Percentiles rank a stretch among this genome's conserved stretches.
Conservation (phyloP, 1,140 invertebrate genomes). For the Dreissena polymorpha region DNA sequence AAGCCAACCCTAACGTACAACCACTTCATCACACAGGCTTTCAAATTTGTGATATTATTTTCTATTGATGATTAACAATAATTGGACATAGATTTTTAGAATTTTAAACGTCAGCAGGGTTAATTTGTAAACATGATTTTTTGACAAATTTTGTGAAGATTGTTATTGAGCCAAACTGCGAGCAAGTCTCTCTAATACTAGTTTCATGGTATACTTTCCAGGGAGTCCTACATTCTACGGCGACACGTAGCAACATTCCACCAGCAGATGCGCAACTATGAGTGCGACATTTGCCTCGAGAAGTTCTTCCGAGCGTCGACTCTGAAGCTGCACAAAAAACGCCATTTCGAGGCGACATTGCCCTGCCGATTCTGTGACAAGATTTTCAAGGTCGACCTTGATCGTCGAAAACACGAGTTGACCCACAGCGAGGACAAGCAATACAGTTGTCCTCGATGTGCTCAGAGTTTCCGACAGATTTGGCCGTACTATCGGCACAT, state of each 20-base stretch:
- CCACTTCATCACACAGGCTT: no score
- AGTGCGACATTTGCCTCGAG: conserved; percentile 40
- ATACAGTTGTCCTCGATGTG: conserved; percentile 37
- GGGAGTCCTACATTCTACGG: conserved; percentile 36
- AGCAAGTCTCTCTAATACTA: no score
- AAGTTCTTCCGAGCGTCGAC: conserved; percentile 34
- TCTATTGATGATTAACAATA: no score
- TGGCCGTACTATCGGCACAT: conserved; percentile 52
- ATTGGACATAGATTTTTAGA: no score
- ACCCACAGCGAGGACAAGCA: conserved; percentile 49
- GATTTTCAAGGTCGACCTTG: conserved; percentile 45
- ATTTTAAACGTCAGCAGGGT: no score
- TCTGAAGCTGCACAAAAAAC: conserved; percentile 12
- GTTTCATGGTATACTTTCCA: neutral
- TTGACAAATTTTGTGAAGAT: no score
- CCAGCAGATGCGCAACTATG: conserved; percentile 9
- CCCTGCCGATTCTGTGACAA: conserved; percentile 38
- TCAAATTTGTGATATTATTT: no score
- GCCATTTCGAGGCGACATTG: conserved; percentile 34
- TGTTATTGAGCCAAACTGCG: no score
- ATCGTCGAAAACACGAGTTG: conserved; percentile 41
- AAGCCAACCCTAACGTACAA: no score
- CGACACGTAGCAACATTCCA: conserved; percentile 35
- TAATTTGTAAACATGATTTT: no score
- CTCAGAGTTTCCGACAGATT: conserved; percentile 40